These are phyloP conservation scores for Cariama cristata DNA, from an alignment of 2,113 vertebrate genomes.

Conservation along the genomic window DNA sequence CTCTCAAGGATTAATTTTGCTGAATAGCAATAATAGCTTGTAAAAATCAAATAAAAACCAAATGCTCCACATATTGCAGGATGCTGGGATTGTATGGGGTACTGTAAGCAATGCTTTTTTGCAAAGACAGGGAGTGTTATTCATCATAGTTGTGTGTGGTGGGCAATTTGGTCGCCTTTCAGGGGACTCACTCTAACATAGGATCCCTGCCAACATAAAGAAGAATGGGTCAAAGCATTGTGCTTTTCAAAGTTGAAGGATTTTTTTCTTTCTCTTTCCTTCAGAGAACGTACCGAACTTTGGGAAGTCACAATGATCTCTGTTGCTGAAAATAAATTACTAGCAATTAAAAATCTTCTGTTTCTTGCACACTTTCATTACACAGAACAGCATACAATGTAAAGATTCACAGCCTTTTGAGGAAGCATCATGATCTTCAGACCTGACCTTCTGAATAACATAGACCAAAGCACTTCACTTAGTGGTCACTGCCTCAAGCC, in stretches of 20 bases:
- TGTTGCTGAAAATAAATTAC: background rate
- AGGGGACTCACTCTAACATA: background rate
- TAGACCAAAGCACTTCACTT: background rate
- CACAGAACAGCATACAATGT: background rate
- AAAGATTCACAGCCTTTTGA: slow-evolving; percentile 5
- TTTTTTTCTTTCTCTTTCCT: background rate
- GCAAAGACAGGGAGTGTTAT: background rate
- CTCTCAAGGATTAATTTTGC: background rate
- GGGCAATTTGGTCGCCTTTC: background rate
- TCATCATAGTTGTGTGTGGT: background rate
- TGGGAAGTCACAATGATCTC: background rate
- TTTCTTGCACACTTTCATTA: background rate
- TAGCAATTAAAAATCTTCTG: background rate
- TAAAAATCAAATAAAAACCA: background rate
- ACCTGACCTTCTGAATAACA: slow-evolving; percentile 2
- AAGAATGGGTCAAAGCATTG: background rate
- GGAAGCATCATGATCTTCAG: background rate
- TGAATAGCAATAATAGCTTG: background rate
- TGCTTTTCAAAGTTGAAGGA: background rate
- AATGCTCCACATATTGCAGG: background rate
- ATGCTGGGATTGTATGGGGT: background rate
- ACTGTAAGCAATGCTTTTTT: background rate
- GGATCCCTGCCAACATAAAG: background rate
- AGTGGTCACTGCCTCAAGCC: background rate
- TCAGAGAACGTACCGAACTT: background rate